Conservation (phyloP, 2,888 invertebrate species). For the Tiliacea citrago region DNA sequence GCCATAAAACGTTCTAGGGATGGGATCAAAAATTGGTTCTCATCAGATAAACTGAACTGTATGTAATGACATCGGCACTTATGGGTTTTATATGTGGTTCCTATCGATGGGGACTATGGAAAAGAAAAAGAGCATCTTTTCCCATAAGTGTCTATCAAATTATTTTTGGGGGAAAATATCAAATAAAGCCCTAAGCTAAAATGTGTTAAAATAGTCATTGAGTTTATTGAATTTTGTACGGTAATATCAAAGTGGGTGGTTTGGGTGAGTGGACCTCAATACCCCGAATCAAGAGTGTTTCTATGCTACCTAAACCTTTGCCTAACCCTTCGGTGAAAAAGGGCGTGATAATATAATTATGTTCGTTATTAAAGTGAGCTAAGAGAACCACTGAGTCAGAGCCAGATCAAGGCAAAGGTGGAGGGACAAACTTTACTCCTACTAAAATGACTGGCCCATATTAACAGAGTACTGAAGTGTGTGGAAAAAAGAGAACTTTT, state of each 20-base stretch:
- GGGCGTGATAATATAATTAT: too few relatives aligned
- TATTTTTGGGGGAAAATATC: not conserved
- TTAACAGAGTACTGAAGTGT: not conserved
- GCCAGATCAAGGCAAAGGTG: not conserved
- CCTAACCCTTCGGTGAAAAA: too few relatives aligned
- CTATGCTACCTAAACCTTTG: too few relatives aligned
- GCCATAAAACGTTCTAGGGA: slow-evolving; percentile 43
- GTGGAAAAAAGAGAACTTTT: not conserved
- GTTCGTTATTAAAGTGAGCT: too few relatives aligned
- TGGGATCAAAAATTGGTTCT: slow-evolving; percentile 54
- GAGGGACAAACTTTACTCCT: not conserved
- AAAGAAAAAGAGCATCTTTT: slow-evolving; percentile 1
- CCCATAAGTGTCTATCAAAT: not conserved
- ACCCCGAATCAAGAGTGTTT: too few relatives aligned
- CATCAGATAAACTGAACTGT: slow-evolving; percentile 48
- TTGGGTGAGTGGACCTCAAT: too few relatives aligned
- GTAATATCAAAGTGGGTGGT: not conserved
- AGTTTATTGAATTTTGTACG: not conserved
- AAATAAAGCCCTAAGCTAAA: not conserved
- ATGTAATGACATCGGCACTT: slow-evolving; percentile 58
- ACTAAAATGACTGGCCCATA: not conserved
- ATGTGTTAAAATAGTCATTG: not conserved
- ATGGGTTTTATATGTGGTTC: slow-evolving; percentile 38
- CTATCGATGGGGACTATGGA: slow-evolving; percentile 9
- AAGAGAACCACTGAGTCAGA: not conserved